phyloP scores from a whole-genome alignment of 1,140 invertebrate genomes.

The honey bee (Apis mellifera) region Amel_HAv3.1 CM009935.2:5305001-5305500 shows the following conservation, averaged over 20 bases:
- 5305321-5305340: conserved; percentile 30
- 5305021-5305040: conserved; percentile 38
- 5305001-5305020: background rate
- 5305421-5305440: background rate
- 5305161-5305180: conserved; percentile 41
- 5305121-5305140: conserved; percentile 52
- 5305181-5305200: conserved; percentile 2
- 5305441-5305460: conserved; percentile 6
- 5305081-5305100: background rate
- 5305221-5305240: background rate
- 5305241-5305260: conserved; percentile 1
- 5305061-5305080: background rate
- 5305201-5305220: background rate
- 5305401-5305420: background rate
- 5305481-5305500: conserved; percentile 57
- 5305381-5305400: conserved; percentile 49
- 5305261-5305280: conserved; percentile 46
- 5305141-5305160: conserved; percentile 50
- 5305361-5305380: conserved; percentile 53
- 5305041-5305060: conserved; percentile 41
- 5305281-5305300: conserved; percentile 12
- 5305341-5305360: conserved; percentile 47
- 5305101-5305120: conserved; percentile 2
- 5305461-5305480: conserved; percentile 72
- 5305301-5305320: conserved; percentile 22